phyloP scores from a whole-genome alignment of 2,888 invertebrate genomes.

The Tipula unca region DNA sequence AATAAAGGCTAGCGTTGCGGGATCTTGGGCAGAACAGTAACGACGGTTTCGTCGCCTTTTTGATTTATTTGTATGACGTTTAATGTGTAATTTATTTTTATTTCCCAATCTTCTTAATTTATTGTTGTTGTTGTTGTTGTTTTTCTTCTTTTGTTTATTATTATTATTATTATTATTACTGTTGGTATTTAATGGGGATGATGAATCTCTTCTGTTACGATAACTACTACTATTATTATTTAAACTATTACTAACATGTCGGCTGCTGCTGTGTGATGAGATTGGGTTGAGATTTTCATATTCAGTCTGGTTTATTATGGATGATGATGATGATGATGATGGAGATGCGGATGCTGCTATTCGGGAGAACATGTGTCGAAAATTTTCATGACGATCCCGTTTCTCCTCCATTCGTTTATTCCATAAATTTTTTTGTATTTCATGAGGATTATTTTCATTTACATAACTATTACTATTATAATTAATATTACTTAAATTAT shows the following conservation, averaged over 20 bases:
- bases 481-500: constrained; percentile 18
- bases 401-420: constrained; percentile 15
- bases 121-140: constrained; percentile 29
- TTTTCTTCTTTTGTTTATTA: too few relatives aligned
- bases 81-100: background rate
- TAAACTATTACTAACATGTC: background rate
- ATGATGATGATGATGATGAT: background rate
- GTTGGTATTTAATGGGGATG: constrained; percentile 23
- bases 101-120: background rate
- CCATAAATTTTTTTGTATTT: background rate
- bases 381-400: background rate
- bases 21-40: constrained; percentile 54
- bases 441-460: background rate
- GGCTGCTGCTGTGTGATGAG: constrained; percentile 23
- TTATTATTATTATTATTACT: constrained; percentile 25
- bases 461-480: constrained; percentile 20
- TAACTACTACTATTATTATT: constrained; percentile 21
- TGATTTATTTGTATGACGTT: background rate
- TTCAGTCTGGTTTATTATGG: background rate
- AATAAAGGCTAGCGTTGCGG: constrained; percentile 53
- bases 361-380: background rate
- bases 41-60: constrained; percentile 31
- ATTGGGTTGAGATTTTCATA: background rate
- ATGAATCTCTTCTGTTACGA: constrained; percentile 23
- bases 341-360: background rate